Conservation (phyloP, 2,113 vertebrate species). For the Irena cyanogastra region DNA sequence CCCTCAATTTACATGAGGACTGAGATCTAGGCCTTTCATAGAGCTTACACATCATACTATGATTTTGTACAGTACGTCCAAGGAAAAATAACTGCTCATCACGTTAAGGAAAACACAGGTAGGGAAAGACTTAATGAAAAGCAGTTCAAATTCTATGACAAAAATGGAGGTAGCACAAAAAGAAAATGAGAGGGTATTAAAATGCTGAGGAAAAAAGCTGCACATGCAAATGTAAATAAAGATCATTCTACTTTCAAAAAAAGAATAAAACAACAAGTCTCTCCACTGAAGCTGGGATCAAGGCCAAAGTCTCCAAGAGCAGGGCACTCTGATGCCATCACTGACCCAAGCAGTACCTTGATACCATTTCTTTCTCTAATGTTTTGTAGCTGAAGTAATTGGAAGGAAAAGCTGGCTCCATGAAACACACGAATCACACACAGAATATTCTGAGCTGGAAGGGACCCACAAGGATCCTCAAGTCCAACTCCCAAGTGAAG, state of each 20-base stretch:
- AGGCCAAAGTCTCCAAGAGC: neutral
- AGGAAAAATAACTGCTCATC: neutral
- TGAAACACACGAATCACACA: neutral
- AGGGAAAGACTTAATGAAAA: neutral
- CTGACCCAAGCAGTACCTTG: neutral
- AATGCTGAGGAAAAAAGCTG: neutral
- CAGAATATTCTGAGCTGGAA: neutral
- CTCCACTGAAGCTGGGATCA: neutral
- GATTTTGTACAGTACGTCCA: neutral
- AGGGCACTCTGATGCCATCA: neutral
- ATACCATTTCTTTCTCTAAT: neutral
- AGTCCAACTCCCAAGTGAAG: neutral
- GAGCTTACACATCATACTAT: neutral
- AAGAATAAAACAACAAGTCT: neutral
- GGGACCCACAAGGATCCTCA: neutral
- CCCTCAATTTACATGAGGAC: fast-evolving
- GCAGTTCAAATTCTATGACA: neutral
- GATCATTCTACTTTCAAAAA: neutral
- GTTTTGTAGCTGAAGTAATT: neutral
- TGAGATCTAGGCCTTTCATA: neutral
- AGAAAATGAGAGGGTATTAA: neutral
- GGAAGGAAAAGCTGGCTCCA: neutral
- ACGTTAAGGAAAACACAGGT: neutral
- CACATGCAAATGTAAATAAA: neutral
- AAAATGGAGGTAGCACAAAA: neutral